These are phyloP conservation scores for Exaiptasia diaphana DNA, from an alignment of 64 coral and sea anemone species.

Conservation along the genomic window DNA sequence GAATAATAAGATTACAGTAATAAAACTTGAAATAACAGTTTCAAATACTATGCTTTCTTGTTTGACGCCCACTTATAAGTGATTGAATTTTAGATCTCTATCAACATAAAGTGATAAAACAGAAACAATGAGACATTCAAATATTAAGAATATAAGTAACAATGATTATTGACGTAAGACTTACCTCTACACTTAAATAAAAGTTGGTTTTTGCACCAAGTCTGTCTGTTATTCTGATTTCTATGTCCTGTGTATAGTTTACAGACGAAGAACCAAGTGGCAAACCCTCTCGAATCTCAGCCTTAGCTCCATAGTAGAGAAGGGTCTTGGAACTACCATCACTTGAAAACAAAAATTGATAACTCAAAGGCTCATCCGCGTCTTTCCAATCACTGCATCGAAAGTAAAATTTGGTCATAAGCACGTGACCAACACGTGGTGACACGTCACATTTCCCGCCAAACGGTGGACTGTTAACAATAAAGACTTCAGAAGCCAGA, in stretches of 20 bases:
- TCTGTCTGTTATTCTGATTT: constrained; percentile 35
- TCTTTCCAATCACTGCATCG: constrained; percentile 54
- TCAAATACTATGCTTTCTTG: no score
- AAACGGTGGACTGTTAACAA: constrained; percentile 47
- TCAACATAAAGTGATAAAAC: no score
- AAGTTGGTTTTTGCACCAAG: constrained; percentile 23
- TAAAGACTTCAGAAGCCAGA: constrained; percentile 27
- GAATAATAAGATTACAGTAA: no score
- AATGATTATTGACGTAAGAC: no score
- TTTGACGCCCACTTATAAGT: no score
- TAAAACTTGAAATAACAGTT: no score
- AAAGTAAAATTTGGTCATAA: constrained; percentile 35
- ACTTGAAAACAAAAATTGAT: constrained; percentile 31
- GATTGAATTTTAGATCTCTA: no score
- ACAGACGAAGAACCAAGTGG: constrained; percentile 17
- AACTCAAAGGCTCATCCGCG: constrained; percentile 52
- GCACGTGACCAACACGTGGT: constrained; percentile 56
- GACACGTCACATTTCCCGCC: constrained; percentile 44
- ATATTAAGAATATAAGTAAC: no score
- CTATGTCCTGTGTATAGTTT: constrained; percentile 61
- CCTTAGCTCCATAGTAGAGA: constrained; percentile 52
- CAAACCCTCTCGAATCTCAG: not conserved
- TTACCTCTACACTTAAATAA: constrained; percentile 54
- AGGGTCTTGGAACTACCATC: not conserved
- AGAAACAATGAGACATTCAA: no score